These are phyloP conservation scores for Cavia porcellus DNA, from an alignment of 2,113 vertebrate species.

Conservation along the genomic window DNA sequence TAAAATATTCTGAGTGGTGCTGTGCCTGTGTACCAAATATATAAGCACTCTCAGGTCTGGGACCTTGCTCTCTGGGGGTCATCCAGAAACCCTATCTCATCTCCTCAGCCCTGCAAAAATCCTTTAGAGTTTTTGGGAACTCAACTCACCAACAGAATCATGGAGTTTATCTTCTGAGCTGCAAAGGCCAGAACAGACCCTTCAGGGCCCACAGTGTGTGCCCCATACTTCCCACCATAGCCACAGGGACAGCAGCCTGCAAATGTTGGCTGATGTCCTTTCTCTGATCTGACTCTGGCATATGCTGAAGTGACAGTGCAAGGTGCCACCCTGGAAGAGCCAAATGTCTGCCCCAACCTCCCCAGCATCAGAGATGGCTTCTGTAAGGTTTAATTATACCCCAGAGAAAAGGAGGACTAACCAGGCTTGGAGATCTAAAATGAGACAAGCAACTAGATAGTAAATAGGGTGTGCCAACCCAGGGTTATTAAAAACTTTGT, in stretches of 20 bases:
- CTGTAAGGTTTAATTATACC: too few species aligned
- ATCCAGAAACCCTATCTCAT: too few species aligned
- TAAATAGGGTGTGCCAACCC: not conserved
- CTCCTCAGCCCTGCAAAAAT: too few species aligned
- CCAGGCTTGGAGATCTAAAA: not conserved
- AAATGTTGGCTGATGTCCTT: fast-evolving
- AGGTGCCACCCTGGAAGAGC: too few species aligned
- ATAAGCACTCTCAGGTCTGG: not conserved
- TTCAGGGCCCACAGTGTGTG: conserved; percentile 70
- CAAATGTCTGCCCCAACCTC: too few species aligned
- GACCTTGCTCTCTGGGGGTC: not conserved
- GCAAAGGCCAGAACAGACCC: conserved; percentile 80
- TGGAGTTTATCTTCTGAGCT: conserved; percentile 83
- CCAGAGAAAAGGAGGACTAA: too few species aligned
- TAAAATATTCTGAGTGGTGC: not conserved
- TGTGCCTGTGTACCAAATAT: not conserved
- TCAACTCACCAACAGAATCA: conserved; percentile 88
- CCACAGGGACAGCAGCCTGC: not conserved
- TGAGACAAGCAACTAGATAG: not conserved
- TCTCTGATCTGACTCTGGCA: not conserved
- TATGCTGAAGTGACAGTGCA: not conserved
- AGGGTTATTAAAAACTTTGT: not conserved
- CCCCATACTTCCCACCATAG: fast-evolving
- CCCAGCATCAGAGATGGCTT: too few species aligned
- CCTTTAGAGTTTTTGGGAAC: not conserved